phyloP scores from a whole-genome alignment of 2,888 invertebrate species.

The Orthosia gracilis region DNA sequence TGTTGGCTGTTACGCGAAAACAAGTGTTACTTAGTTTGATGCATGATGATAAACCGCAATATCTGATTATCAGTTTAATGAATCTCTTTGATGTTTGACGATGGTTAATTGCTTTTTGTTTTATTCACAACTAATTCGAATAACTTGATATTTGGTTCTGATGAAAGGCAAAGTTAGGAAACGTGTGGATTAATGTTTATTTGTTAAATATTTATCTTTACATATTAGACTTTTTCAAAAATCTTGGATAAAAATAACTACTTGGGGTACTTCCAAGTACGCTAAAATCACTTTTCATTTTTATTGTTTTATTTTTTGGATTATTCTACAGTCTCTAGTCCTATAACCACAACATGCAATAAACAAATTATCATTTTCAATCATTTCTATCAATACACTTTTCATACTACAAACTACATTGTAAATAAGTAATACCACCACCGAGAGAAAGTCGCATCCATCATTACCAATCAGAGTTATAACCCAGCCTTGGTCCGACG shows the following conservation, averaged over 20 bases:
- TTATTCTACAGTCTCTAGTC: not conserved
- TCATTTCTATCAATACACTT: not conserved
- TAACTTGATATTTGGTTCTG: conserved; percentile 5
- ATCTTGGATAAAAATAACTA: not conserved
- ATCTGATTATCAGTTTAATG: conserved; percentile 57
- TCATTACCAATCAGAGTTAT: conserved; percentile 23
- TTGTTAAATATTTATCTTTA: not conserved
- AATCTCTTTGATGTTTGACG: conserved; percentile 64
- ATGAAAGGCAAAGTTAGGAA: not conserved
- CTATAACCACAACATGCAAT: not conserved
- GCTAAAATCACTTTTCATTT: not conserved
- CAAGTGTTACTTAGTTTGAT: conserved; percentile 60
- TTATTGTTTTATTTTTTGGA: not conserved
- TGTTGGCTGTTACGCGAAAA: conserved; percentile 56
- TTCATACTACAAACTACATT: not conserved
- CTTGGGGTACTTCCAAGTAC: too few species aligned
- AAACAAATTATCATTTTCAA: not conserved
- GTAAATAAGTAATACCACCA: not conserved
- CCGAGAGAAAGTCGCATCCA: conserved; percentile 29
- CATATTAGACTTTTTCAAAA: not conserved
- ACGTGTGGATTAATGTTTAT: not conserved
- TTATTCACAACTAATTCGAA: conserved; percentile 32
- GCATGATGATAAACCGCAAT: conserved; percentile 62
- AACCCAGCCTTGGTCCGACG: conserved; percentile 9
- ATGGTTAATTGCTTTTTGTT: conserved; percentile 59